Evolutionary conservation across 2,113 vertebrate species (phyloP).

Genomic region (Oenanthe oenanthe): DNA sequence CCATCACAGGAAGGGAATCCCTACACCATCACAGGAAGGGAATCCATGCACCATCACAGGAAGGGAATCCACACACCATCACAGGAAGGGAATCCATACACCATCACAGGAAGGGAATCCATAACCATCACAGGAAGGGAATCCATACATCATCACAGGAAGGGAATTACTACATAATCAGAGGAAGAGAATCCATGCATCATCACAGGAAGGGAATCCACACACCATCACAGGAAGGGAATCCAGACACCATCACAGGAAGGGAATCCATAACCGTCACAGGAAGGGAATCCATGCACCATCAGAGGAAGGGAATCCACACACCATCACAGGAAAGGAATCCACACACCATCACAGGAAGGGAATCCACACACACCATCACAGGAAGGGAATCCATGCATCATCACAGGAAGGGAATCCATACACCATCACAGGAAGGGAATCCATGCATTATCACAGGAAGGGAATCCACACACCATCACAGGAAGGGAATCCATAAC

Average conservation of each 20-base stretch:
- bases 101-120: background rate
- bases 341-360: background rate
- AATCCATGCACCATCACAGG: background rate
- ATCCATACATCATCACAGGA: background rate
- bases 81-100: background rate
- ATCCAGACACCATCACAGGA: background rate
- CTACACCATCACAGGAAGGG: background rate
- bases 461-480: background rate
- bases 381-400: background rate
- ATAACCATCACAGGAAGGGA: background rate
- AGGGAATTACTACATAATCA: no score
- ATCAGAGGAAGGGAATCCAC: background rate
- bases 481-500: no score
- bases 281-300: no score
- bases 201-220: background rate
- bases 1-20: no score
- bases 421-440: background rate
- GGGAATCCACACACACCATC: background rate
- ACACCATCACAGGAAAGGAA: background rate
- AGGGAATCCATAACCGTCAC: background rate
- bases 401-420: background rate
- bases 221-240: no score
- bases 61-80: background rate
- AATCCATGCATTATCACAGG: background rate
- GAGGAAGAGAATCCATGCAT: background rate